Percentiles rank a stretch among this genome's conserved stretches.
phyloP scores from a whole-genome alignment of 2,113 vertebrate genomes.

The Podilymbus podiceps region DNA sequence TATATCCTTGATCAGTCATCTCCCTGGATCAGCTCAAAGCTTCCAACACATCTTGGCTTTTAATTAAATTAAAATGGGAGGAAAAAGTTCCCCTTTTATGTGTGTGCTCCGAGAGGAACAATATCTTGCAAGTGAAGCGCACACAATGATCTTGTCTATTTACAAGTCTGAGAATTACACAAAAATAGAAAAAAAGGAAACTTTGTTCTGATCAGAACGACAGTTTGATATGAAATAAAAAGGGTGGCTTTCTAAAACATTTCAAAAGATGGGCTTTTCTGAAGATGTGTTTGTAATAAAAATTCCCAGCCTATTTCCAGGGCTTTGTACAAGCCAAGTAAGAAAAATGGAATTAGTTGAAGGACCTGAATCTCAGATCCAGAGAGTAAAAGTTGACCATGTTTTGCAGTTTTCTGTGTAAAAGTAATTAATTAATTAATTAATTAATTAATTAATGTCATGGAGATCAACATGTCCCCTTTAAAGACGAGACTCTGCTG shows the following conservation, averaged over 20 bases:
- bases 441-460: no score
- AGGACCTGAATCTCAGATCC: background rate
- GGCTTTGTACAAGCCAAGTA: background rate
- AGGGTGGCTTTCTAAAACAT: constrained; percentile 42
- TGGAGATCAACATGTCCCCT: background rate
- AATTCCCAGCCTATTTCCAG: background rate
- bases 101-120: constrained; percentile 27
- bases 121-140: background rate
- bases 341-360: background rate
- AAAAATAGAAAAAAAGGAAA: constrained; percentile 51
- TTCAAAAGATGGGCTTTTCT: background rate
- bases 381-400: background rate
- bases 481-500: background rate
- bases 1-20: constrained; percentile 40
- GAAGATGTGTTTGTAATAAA: background rate
- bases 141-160: constrained; percentile 57
- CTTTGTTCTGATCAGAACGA: constrained; percentile 52
- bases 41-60: constrained; percentile 45
- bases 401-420: background rate
- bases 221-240: constrained; percentile 57
- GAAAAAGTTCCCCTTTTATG: constrained; percentile 55
- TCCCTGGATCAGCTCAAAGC: constrained; percentile 61
- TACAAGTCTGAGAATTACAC: constrained; percentile 46
- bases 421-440: no score
- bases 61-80: constrained; percentile 71